Evolutionary conservation across 2,888 invertebrate genomes (phyloP).

Genomic region (Meliscaeva auricollis): DNA sequence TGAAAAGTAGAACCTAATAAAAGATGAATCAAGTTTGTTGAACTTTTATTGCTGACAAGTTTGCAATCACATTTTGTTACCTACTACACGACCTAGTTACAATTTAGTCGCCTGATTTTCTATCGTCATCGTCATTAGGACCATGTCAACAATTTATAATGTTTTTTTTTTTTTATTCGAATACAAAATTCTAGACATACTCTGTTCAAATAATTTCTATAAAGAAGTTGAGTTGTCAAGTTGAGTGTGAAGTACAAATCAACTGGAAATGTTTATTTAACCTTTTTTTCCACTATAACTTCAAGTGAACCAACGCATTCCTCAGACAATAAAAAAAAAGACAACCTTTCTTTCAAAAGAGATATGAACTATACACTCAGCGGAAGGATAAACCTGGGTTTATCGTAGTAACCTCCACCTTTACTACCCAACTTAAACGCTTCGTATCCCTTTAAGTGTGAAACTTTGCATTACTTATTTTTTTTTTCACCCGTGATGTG

Average conservation of each 20-base stretch:
- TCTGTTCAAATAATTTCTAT: not conserved
- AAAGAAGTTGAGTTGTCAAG: conserved; percentile 9
- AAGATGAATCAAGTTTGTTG: not conserved
- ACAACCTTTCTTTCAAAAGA: not conserved
- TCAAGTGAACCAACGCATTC: conserved; percentile 22
- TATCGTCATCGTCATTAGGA: not conserved
- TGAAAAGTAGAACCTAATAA: not conserved
- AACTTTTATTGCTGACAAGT: conserved; percentile 13
- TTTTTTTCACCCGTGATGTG: conserved; percentile 3
- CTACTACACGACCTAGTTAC: not conserved
- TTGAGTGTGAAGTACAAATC: conserved; percentile 40
- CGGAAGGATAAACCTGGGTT: conserved; percentile 5
- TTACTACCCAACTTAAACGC: not conserved
- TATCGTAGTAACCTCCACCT: conserved; percentile 28
- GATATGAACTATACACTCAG: conserved; percentile 4
- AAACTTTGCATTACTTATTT: conserved; percentile 30
- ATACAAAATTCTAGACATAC: not conserved
- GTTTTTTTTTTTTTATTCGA: not conserved
- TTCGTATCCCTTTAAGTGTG: conserved; percentile 13
- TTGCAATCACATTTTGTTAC: not conserved
- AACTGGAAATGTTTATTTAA: conserved; percentile 49
- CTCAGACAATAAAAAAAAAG: not conserved
- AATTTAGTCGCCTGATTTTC: not conserved
- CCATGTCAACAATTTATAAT: not conserved
- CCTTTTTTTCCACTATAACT: not conserved